Conservation (phyloP, 2,113 vertebrate species). For the Mobula hypostoma region DNA sequence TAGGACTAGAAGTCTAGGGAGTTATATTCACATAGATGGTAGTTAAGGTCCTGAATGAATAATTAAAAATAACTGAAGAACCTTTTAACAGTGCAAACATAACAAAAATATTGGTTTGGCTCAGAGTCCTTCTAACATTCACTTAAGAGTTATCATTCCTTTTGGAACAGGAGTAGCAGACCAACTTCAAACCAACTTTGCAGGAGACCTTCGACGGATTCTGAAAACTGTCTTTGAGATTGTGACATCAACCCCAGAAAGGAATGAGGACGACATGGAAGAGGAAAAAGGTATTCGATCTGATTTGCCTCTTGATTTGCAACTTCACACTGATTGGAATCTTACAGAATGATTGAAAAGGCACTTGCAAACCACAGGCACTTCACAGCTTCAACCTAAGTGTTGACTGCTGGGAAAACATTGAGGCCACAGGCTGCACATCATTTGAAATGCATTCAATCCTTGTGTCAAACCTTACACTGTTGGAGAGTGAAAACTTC, state of each 20-base stretch:
- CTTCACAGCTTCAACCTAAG: no score
- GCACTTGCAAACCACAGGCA: no score
- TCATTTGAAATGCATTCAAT: background rate
- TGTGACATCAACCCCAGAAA: slow-evolving; percentile 42
- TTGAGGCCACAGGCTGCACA: background rate
- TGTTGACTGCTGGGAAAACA: background rate
- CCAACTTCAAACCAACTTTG: slow-evolving; percentile 66
- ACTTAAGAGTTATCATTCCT: background rate
- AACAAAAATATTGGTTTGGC: no score
- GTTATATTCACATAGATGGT: no score
- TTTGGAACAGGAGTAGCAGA: slow-evolving; percentile 55
- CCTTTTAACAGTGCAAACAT: no score
- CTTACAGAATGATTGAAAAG: background rate
- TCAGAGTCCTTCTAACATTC: background rate
- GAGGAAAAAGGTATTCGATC: slow-evolving; percentile 18
- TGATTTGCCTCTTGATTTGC: background rate
- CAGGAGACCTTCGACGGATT: slow-evolving; percentile 58
- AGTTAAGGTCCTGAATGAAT: no score
- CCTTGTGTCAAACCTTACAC: background rate
- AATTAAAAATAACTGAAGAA: no score
- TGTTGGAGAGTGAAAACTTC: background rate
- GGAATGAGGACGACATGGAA: background rate
- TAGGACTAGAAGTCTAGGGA: no score
- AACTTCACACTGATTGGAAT: background rate
- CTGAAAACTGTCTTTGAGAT: slow-evolving; percentile 60